Base-by-base conservation (phyloP, 2,113 vertebrate genomes). In the Limnothrissa miodon region DNA sequence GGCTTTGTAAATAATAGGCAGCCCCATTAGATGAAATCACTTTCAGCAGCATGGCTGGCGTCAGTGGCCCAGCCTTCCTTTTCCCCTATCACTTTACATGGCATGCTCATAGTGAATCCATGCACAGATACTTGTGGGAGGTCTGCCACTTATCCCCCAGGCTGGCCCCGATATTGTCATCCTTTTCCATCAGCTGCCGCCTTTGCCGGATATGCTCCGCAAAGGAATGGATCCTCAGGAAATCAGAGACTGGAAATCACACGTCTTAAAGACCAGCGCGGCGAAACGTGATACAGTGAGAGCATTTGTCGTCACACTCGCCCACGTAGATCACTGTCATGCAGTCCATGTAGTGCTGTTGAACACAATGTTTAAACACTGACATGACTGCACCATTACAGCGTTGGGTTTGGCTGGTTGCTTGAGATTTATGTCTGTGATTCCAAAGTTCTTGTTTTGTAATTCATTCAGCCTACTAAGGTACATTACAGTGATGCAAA, bases 1-100 rank as follows among this genome's bases (percentile, higher is more conserved):
- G 66, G 66, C 46, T 86, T 70, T 88, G 56, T 83, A 79, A 84
- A 86, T 89, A 88, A 89, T 87, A 87, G 85, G 56, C 74, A 84
- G 46, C 33, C 78, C 33, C 13, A 4, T 42, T 39, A 66, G 56
- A 59, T 79, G 36, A 45, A 78, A 48, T 53, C 39, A 39, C 44
- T n/a, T 48, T 33, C 44, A 78, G 21, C 42, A 79, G 48, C 25
- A 51, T 19, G 59, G 44, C 45, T 51, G 53, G 45, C 80, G 45
- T 82, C 81, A 36, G 44, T 82, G 81, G 45, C 29, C 62, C 23
- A 39, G 81, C 80, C 42, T 74, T 74, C 66, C 66, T 45, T 39
- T 33, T 29, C 59, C 79, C 78, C 25, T 74, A 29, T 74, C 66
- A 74, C 29, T 74, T 74, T 74, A 74, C 66, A 74, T 74, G 29